These are phyloP conservation scores for Hedychridium roseum DNA, from an alignment of 2,888 invertebrate genomes.

Conservation along the genomic window DNA sequence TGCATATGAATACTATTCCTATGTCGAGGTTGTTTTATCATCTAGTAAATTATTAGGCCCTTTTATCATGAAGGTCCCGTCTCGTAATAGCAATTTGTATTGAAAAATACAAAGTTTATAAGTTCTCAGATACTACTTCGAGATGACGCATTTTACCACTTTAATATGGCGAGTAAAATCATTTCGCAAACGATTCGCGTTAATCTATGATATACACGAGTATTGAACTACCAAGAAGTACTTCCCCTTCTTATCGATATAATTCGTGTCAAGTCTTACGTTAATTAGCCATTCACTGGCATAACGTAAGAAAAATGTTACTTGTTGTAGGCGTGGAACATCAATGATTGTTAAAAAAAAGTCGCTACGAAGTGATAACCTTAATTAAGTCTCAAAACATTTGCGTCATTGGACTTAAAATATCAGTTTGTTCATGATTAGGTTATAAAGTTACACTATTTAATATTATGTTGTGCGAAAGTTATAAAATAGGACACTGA, in stretches of 20 bases:
- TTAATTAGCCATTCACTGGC: too few relatives aligned
- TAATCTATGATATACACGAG: slow-evolving; percentile 24
- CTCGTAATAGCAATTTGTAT: slow-evolving; percentile 28
- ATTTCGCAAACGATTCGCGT: slow-evolving; percentile 23
- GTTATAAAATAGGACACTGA: slow-evolving; percentile 40
- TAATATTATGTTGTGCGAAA: slow-evolving; percentile 9
- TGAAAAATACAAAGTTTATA: slow-evolving; percentile 40
- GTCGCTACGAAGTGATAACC: slow-evolving; percentile 1
- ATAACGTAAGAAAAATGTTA: too few relatives aligned
- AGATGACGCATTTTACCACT: slow-evolving; percentile 21
- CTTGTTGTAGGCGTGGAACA: too few relatives aligned
- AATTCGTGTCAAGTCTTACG: too few relatives aligned
- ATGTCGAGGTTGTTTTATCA: slow-evolving; percentile 34
- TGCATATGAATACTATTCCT: slow-evolving; percentile 35
- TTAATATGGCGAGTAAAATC: slow-evolving; percentile 28
- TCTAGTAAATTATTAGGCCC: slow-evolving; percentile 41
- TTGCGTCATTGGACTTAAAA: neutral
- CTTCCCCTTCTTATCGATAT: too few relatives aligned
- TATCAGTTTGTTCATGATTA: neutral
- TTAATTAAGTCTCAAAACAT: too few relatives aligned
- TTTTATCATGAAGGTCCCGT: slow-evolving; percentile 39
- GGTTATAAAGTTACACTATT: neutral
- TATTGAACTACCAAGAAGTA: slow-evolving; percentile 30
- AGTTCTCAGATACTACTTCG: slow-evolving; percentile 16
- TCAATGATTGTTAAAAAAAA: slow-evolving; percentile 17